A percentile compares a stretch with the other conserved stretches of the same genome.
These are phyloP conservation scores for Hydraecia micacea DNA, from an alignment of 2,888 invertebrate genomes.

Conservation along the genomic window DNA sequence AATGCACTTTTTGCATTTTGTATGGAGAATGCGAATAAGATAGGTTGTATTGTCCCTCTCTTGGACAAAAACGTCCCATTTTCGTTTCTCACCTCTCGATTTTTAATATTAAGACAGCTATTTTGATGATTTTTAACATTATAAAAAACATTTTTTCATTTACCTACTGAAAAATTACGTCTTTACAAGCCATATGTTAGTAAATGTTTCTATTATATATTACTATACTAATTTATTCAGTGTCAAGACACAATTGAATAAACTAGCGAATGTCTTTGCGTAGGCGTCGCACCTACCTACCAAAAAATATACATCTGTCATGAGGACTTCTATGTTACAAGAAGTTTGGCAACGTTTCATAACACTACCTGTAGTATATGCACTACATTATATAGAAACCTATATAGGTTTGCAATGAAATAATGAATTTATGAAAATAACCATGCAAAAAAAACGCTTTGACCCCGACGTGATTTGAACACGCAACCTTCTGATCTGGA, in stretches of 20 bases:
- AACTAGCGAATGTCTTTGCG: background rate
- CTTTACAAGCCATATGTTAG: background rate
- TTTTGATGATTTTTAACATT: background rate
- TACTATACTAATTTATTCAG: background rate
- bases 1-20: constrained; percentile 15
- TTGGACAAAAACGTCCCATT: background rate
- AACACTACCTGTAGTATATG: background rate
- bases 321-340: background rate
- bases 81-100: background rate
- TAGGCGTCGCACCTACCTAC: background rate
- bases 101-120: background rate
- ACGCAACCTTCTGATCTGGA: constrained; percentile 99
- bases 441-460: constrained; percentile 71
- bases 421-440: background rate
- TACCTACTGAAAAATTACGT: background rate
- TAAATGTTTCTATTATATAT: too few species aligned
- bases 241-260: background rate
- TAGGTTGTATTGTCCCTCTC: background rate
- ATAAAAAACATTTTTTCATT: too few species aligned
- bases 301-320: background rate
- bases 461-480: constrained; percentile 99
- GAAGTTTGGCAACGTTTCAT: background rate
- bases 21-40: background rate
- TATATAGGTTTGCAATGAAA: background rate
- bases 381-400: too few species aligned